These are phyloP conservation scores for Cyprinodon diabolis DNA, from an alignment of 2,797 vertebrate species.

Conservation along the genomic window DNA sequence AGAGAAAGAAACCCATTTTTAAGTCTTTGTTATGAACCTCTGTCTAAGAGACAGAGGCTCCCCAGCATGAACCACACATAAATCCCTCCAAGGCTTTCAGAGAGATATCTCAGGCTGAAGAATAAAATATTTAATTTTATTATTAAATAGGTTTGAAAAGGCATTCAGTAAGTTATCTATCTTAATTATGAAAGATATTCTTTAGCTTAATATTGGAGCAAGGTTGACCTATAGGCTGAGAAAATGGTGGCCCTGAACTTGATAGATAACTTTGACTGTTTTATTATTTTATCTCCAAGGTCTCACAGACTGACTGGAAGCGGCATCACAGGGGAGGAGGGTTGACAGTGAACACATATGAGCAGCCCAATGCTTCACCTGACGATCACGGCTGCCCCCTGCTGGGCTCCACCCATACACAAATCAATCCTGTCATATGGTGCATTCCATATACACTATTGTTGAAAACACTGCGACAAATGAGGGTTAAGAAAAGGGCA, in stretches of 20 bases:
- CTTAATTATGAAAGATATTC: neutral
- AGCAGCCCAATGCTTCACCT: conserved; percentile 41
- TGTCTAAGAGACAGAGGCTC: conserved; percentile 54
- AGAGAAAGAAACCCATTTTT: conserved; percentile 55
- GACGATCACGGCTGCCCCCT: conserved; percentile 76
- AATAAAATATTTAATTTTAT: conserved; percentile 37
- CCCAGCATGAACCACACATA: conserved; percentile 51
- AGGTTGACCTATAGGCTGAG: neutral
- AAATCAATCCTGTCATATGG: neutral
- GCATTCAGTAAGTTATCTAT: neutral
- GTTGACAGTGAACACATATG: conserved; percentile 20
- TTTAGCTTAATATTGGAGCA: conserved; percentile 6
- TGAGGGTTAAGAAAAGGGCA: conserved; percentile 25
- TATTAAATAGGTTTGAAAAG: conserved; percentile 14
- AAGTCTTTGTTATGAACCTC: conserved; percentile 71
- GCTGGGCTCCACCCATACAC: conserved; percentile 61
- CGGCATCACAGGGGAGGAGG: conserved; percentile 4
- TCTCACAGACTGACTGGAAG: conserved; percentile 25
- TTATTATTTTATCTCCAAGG: conserved; percentile 45
- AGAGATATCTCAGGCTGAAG: conserved; percentile 40
- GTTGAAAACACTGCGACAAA: conserved; percentile 25
- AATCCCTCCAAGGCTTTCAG: conserved; percentile 43
- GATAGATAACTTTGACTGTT: conserved; percentile 21
- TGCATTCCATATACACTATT: conserved; percentile 4
- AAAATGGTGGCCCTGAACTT: conserved; percentile 15